phyloP scores from a whole-genome alignment of 2,888 invertebrate species.

The Diplolepis rosae region DNA sequence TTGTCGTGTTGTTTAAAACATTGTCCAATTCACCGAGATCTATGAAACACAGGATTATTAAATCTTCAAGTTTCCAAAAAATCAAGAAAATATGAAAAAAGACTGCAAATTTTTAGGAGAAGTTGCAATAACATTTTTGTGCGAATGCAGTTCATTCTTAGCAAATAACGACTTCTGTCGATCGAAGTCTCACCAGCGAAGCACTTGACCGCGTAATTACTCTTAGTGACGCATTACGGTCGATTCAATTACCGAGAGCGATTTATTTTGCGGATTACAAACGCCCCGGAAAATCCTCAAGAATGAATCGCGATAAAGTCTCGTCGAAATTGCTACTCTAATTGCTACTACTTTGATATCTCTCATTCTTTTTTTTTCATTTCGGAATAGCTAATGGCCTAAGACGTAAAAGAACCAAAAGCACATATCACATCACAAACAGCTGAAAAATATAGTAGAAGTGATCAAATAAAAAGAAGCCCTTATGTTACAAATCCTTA shows the following conservation, averaged over 20 bases:
- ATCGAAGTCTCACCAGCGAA: conserved; percentile 41
- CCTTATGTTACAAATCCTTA: too few relatives aligned
- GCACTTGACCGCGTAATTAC: conserved; percentile 59
- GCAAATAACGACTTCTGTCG: conserved; percentile 9
- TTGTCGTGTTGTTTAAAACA: not conserved
- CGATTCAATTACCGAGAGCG: conserved; percentile 62
- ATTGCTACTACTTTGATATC: conserved; percentile 53
- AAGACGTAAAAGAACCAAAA: too few relatives aligned
- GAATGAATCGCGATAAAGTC: conserved; percentile 50
- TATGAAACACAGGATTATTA: not conserved
- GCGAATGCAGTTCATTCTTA: conserved; percentile 22
- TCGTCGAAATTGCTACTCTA: conserved; percentile 54
- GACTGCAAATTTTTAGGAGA: not conserved
- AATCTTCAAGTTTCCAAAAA: not conserved
- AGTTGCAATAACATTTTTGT: conserved; percentile 8
- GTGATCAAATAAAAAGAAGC: too few relatives aligned
- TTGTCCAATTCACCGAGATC: not conserved
- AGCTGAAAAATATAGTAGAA: too few relatives aligned
- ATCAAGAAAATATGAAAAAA: not conserved
- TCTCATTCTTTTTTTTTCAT: conserved; percentile 6
- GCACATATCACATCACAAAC: too few relatives aligned
- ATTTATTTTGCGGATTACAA: conserved; percentile 54
- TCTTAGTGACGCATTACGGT: conserved; percentile 62
- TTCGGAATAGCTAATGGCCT: too few relatives aligned
- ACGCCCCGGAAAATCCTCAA: conserved; percentile 39